phyloP scores from a whole-genome alignment of 2,797 vertebrate genomes.

The Gobio occitaniae region DNA sequence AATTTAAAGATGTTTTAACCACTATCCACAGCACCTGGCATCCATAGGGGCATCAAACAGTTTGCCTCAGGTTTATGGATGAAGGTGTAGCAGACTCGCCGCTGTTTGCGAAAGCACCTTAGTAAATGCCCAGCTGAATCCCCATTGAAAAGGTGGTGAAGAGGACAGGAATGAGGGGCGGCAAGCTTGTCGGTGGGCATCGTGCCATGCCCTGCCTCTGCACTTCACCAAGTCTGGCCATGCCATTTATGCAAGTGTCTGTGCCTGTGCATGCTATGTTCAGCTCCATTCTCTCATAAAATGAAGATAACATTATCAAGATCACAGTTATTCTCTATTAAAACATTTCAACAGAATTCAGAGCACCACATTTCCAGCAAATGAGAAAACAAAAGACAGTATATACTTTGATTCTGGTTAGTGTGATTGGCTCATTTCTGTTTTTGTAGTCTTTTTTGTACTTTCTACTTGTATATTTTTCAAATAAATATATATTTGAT shows the following conservation, averaged over 20 bases:
- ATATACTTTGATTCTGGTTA: conserved; percentile 21
- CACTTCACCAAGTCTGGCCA: conserved; percentile 51
- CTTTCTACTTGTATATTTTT: background rate
- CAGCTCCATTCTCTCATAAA: conserved; percentile 33
- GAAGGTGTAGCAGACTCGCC: conserved; percentile 71
- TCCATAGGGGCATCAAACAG: conserved; percentile 70
- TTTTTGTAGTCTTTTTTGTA: background rate
- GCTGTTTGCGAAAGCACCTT: conserved; percentile 71
- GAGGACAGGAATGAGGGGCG: conserved; percentile 45
- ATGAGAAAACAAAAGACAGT: background rate
- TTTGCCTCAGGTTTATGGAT: conserved; percentile 73
- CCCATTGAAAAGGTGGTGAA: conserved; percentile 72
- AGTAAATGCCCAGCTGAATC: conserved; percentile 80
- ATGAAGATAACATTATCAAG: conserved; percentile 23
- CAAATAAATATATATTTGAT: background rate
- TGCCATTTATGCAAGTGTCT: conserved; percentile 38
- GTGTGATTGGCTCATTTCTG: background rate
- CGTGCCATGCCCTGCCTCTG: conserved; percentile 56
- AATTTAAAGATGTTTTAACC: conserved; percentile 23
- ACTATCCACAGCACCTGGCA: conserved; percentile 61
- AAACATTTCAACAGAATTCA: conserved; percentile 22
- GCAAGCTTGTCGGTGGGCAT: conserved; percentile 50
- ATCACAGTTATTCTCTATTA: conserved; percentile 18
- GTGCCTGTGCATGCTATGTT: conserved; percentile 14
- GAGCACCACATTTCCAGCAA: background rate